Percentiles rank a stretch among this genome's conserved stretches.
phyloP scores from a whole-genome alignment of 2,113 vertebrate species.

The Gnathochromis pfefferi region DNA sequence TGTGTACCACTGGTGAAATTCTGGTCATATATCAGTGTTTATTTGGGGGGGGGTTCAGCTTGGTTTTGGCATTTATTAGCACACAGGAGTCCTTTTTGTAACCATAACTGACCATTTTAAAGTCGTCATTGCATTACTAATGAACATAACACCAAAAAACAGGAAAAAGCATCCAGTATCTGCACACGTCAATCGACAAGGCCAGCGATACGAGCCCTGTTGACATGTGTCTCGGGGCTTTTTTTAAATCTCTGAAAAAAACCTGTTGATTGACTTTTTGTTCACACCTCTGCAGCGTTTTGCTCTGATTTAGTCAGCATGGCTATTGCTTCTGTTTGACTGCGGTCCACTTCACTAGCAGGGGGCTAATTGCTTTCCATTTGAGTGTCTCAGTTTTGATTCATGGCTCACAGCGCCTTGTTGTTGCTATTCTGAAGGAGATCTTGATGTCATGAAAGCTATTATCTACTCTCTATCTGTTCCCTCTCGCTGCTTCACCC shows the following conservation, averaged over 20 bases:
- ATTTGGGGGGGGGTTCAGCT: not conserved
- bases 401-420: not conserved
- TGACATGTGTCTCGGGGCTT: not conserved
- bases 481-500: constrained; percentile 2
- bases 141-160: not conserved
- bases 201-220: not conserved
- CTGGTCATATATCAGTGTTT: not conserved
- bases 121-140: fast-evolving
- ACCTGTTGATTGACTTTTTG: not conserved
- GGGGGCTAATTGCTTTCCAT: constrained; percentile 39
- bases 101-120: not conserved
- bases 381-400: constrained; percentile 24
- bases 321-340: not conserved
- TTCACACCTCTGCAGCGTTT: not conserved
- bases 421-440: constrained; percentile 21
- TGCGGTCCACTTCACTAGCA: constrained; percentile 28
- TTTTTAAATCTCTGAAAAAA: not conserved
- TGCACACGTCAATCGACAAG: not conserved
- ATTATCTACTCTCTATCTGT: constrained; percentile 41
- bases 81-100: not conserved
- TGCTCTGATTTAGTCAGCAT: not conserved
- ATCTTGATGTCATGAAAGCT: constrained; percentile 35
- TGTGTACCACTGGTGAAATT: not conserved
- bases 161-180: not conserved
- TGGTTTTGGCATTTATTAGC: not conserved